Conservation (phyloP, 2,888 invertebrate species). For the Eupelmus urozonus region DNA sequence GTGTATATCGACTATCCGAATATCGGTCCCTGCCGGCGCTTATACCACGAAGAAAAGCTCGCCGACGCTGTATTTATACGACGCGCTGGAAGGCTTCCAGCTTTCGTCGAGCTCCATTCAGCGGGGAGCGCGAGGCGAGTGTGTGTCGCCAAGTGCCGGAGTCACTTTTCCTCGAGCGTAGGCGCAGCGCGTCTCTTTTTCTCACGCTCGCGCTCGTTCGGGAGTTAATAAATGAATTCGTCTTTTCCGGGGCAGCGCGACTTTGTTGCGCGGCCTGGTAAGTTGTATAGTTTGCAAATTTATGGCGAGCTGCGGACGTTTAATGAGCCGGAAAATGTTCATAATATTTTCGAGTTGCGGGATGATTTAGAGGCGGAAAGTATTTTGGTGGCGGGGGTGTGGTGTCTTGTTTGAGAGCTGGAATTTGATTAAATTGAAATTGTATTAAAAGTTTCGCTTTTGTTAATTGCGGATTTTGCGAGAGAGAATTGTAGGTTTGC, state of each 20-base stretch:
- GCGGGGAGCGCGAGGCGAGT: not conserved
- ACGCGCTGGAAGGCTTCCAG: conserved; percentile 52
- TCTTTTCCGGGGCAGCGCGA: not conserved
- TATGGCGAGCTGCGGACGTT: no score
- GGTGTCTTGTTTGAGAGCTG: no score
- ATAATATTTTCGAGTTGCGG: no score
- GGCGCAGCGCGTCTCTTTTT: not conserved
- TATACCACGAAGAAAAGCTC: not conserved
- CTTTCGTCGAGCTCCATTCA: conserved; percentile 48
- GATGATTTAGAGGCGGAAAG: no score
- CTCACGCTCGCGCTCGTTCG: not conserved
- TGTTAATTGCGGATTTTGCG: no score
- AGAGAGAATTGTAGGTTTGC: no score
- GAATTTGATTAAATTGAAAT: no score
- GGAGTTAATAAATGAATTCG: not conserved
- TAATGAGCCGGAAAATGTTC: no score
- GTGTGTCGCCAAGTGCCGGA: not conserved
- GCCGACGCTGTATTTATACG: conserved; percentile 28
- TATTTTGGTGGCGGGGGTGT: no score
- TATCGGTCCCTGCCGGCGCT: no score
- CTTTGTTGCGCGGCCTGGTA: not conserved
- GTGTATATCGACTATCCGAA: no score
- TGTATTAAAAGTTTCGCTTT: no score
- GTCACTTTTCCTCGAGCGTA: conserved; percentile 4
- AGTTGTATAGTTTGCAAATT: not conserved